A percentile compares a stretch with the other conserved stretches of the same genome.
Conservation (phyloP, 2,113 vertebrate species). For the Osmerus eperlanus region DNA sequence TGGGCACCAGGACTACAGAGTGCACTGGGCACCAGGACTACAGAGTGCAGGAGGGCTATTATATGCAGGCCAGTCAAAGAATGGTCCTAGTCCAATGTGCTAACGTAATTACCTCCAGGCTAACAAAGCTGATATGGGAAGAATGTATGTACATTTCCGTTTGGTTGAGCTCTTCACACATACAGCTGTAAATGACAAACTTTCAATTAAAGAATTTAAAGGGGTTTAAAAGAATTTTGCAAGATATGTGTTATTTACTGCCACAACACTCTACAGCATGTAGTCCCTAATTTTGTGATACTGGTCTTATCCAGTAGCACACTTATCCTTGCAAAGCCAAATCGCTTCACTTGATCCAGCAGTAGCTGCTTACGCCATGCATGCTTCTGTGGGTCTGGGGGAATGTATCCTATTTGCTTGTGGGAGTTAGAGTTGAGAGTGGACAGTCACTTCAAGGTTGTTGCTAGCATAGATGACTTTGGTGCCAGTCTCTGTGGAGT, state of each 20-base stretch:
- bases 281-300: background rate
- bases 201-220: too few relatives aligned
- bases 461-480: background rate
- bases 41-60: conserved; percentile 2
- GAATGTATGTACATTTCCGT: too few relatives aligned
- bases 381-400: background rate
- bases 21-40: background rate
- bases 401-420: conserved; percentile 6
- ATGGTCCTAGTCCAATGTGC: conserved; percentile 1
- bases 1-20: background rate
- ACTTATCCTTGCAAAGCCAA: conserved; percentile 1
- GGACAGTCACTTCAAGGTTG: conserved; percentile 7
- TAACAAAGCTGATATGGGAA: background rate
- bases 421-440: background rate
- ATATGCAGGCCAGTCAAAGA: background rate
- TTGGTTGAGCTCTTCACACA: too few relatives aligned
- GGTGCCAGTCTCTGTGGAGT: background rate
- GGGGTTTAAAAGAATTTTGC: background rate
- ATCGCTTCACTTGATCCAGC: conserved; percentile 14
- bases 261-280: background rate
- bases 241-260: background rate
- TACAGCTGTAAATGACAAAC: too few relatives aligned
- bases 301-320: background rate
- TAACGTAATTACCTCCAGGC: background rate
- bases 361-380: background rate